A percentile compares a stretch with the other conserved stretches of the same genome.
phyloP scores from a whole-genome alignment of 2,113 vertebrate genomes.

The Nannobrachium achirus region DNA sequence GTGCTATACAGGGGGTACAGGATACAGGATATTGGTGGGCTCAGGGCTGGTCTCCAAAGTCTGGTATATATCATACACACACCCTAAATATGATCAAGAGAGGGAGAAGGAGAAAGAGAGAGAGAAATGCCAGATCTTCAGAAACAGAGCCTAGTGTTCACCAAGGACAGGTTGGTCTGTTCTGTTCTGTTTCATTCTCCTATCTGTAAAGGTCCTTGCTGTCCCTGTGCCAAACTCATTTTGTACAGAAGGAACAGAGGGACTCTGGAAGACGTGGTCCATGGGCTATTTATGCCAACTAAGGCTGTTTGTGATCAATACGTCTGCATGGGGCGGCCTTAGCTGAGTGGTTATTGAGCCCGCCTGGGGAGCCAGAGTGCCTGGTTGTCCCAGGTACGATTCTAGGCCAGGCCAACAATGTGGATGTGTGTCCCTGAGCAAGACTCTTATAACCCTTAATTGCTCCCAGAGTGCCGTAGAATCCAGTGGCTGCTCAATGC shows the following conservation, averaged over 20 bases:
- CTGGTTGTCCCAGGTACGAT: no score
- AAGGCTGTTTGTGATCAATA: no score
- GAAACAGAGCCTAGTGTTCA: conserved; percentile 42
- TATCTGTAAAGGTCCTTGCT: neutral
- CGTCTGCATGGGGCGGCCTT: no score
- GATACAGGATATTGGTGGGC: conserved; percentile 44
- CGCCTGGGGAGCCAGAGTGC: no score
- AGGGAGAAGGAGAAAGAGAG: neutral
- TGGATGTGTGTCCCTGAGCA: no score
- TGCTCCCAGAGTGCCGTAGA: no score
- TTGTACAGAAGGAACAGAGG: conserved; percentile 5
- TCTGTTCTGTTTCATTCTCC: conserved; percentile 12
- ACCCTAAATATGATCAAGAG: conserved; percentile 43
- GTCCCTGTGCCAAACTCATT: conserved; percentile 41
- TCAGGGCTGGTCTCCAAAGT: conserved; percentile 26
- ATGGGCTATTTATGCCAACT: conserved; percentile 47
- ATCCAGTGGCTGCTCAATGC: no score
- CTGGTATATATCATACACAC: conserved; percentile 61
- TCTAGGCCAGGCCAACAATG: no score
- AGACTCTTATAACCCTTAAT: no score
- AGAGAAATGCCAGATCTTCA: conserved; percentile 39
- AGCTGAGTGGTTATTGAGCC: no score
- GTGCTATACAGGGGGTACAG: conserved; percentile 32
- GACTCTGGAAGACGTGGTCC: conserved; percentile 5
- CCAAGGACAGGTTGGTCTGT: conserved; percentile 11